Conservation (phyloP, 2,888 invertebrate species). For the Blastobasis lacticolella region DNA sequence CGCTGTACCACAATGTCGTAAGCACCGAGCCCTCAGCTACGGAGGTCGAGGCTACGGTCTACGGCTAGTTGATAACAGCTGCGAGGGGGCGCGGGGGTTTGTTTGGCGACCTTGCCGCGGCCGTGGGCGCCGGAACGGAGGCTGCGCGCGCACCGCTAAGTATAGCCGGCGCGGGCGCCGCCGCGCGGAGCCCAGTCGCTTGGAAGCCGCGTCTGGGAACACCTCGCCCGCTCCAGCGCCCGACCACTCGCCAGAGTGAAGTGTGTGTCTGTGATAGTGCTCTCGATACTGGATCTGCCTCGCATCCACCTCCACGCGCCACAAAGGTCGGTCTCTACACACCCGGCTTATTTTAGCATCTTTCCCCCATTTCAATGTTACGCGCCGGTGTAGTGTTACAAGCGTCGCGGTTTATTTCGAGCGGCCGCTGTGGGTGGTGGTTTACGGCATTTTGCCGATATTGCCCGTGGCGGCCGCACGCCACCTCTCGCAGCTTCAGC, state of each 20-base stretch:
- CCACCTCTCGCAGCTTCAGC: constrained; percentile 8
- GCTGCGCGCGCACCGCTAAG: constrained; percentile 36
- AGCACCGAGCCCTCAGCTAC: too few species aligned
- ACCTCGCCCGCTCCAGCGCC: constrained; percentile 62
- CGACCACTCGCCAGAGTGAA: constrained; percentile 70
- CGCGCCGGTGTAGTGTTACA: constrained; percentile 61
- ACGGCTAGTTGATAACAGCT: background rate
- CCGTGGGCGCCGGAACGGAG: constrained; percentile 46
- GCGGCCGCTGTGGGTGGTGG: constrained; percentile 49
- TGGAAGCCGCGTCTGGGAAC: constrained; percentile 66
- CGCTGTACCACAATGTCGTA: too few species aligned
- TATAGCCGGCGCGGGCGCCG: constrained; percentile 43
- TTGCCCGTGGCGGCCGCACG: constrained; percentile 9
- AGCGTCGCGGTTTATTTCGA: constrained; percentile 63
- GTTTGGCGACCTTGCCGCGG: constrained; percentile 53
- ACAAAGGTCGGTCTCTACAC: background rate
- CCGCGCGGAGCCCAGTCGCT: constrained; percentile 56
- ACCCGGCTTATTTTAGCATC: constrained; percentile 15
- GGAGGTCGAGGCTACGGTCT: too few species aligned
- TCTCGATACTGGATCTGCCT: constrained; percentile 29
- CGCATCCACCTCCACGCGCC: background rate
- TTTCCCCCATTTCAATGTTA: constrained; percentile 40
- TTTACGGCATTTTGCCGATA: constrained; percentile 29
- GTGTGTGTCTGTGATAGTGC: constrained; percentile 70
- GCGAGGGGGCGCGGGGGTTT: constrained; percentile 37